Base-by-base conservation (phyloP, 1,140 invertebrate genomes). In the Heliconius hermathena region DNA sequence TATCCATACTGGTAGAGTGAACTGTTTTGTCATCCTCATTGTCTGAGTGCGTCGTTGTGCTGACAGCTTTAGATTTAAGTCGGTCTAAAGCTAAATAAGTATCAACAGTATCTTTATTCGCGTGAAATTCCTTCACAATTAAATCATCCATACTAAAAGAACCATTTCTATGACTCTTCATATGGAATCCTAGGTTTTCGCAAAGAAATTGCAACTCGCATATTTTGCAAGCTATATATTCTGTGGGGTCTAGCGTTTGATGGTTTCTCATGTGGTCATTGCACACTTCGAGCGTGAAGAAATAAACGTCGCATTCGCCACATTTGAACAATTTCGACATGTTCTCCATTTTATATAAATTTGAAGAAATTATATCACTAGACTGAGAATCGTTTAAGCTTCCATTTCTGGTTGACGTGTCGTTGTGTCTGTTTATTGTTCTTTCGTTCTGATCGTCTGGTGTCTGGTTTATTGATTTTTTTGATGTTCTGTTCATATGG, bases 221-320 rank as follows among this genome's bases (percentile, higher is more conserved):
- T 22, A 88, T 81, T 66, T 88, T 88, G 16, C 87, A 88, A 8
- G 80, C 83, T 18, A 86, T 88, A 73, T 83, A 88, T 22, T 86
- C 85, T 0, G 85, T 85, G 0, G 82, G 80, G 38, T 86, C 87
- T 33, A 88, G 54, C 0, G 46, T 11, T 18, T 13, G 70, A 11
- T 88, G 85, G 3, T 77, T 74, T 4, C 57, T 41, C 3, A 80
- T 75, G 22, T 88, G 87, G 4, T 87, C 77, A 18, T 71, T 70
- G 52, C 85, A 88, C 29, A 78, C 73, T 0, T 78, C 78, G 0
- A 74, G 66, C 1, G 54, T 81, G 22, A 83, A 33, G 29, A 81
- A 88, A 57, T 85, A 84, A 9, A 88, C 83, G n/a, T 88, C 83
- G 20, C 87, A 88, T 18, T 79, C 72, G 1, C 74, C 73, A 29